A percentile compares a stretch with the other conserved stretches of the same genome.
phyloP scores from a whole-genome alignment of 1,140 invertebrate genomes.

The Rhagoletis pomonella region DNA sequence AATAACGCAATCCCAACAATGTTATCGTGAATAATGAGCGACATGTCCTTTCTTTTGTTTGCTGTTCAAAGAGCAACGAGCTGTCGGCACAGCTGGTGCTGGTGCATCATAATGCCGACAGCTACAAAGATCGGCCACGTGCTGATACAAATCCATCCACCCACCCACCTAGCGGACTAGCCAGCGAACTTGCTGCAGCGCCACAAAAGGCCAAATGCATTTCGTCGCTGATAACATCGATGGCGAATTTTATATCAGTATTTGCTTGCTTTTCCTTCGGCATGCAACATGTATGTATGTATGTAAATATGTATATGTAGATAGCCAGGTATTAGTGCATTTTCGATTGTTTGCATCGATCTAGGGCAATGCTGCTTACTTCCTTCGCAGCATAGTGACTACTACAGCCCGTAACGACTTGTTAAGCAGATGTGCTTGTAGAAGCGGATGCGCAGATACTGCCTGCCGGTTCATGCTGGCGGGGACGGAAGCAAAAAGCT shows the following conservation, averaged over 20 bases:
- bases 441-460: not conserved
- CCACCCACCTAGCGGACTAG: not conserved
- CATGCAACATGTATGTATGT: not conserved
- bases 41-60: conserved; percentile 37
- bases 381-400: not conserved
- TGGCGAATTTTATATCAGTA: not conserved
- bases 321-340: not conserved
- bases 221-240: conserved; percentile 19
- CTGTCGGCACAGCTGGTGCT: conserved; percentile 7
- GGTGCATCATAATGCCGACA: not conserved
- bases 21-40: conserved; percentile 37
- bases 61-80: not conserved
- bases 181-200: not conserved
- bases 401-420: not conserved
- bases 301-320: not conserved
- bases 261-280: no score
- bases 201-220: not conserved
- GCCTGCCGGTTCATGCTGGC: not conserved
- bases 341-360: not conserved
- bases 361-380: not conserved
- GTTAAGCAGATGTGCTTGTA: not conserved
- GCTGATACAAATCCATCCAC: not conserved
- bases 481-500: conserved; percentile 20
- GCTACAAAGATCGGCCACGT: not conserved
- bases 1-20: not conserved